A percentile compares a stretch with the other conserved stretches of the same genome.
phyloP scores from a whole-genome alignment of 2,797 vertebrate genomes.

The Telmatherina bonti region DNA sequence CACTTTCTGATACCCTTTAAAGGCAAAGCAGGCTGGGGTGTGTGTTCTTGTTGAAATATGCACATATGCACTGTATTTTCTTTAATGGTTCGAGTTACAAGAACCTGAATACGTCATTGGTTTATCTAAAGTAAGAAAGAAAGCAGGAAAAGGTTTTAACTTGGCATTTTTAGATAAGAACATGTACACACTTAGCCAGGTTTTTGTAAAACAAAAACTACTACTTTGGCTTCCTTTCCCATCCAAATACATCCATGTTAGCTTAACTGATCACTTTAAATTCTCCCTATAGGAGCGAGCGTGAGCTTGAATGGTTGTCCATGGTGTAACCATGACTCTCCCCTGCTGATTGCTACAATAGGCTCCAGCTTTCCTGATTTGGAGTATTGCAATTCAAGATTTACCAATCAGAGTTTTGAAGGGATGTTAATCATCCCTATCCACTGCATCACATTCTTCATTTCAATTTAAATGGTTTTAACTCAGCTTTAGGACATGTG shows the following conservation, averaged over 20 bases:
- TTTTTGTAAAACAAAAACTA: too few species aligned
- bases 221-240: too few species aligned
- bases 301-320: too few species aligned
- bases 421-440: background rate
- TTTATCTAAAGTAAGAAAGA: slow-evolving; percentile 5
- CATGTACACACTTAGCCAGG: too few species aligned
- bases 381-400: too few species aligned
- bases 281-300: too few species aligned
- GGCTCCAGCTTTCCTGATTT: too few species aligned
- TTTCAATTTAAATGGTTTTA: slow-evolving; percentile 25
- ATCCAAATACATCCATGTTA: too few species aligned
- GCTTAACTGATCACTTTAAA: too few species aligned
- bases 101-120: slow-evolving; percentile 12
- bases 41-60: slow-evolving; percentile 31
- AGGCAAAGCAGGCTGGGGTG: slow-evolving; percentile 60
- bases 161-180: slow-evolving; percentile 5
- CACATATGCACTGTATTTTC: slow-evolving; percentile 14
- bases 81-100: slow-evolving; percentile 7
- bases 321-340: too few species aligned
- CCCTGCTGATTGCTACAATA: too few species aligned
- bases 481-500: slow-evolving; percentile 13
- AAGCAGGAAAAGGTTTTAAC: slow-evolving; percentile 3
- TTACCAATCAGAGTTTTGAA: too few species aligned
- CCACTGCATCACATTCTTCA: background rate
- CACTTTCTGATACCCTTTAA: slow-evolving; percentile 72